phyloP scores from a whole-genome alignment of 2,888 invertebrate species.

The Tridacna gigas region DNA sequence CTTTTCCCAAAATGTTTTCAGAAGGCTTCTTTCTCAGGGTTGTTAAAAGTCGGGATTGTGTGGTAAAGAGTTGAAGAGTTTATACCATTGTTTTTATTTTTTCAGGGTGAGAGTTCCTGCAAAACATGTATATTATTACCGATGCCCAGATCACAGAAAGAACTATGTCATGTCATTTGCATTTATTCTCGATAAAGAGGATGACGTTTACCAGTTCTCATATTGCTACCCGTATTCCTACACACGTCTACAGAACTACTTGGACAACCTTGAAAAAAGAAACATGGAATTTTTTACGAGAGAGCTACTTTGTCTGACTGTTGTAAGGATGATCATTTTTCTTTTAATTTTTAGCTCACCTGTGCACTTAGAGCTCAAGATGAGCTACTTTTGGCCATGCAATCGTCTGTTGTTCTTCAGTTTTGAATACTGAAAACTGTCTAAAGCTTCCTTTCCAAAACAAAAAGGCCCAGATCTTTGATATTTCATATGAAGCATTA shows the following conservation, averaged over 20 bases:
- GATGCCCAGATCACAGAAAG: conserved; percentile 92
- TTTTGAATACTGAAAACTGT: no score
- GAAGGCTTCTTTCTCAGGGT: not conserved
- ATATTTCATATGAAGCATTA: no score
- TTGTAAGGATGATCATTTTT: conserved; percentile 75
- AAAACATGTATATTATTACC: conserved; percentile 95
- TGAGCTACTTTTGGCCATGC: not conserved
- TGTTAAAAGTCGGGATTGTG: not conserved
- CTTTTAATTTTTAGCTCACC: not conserved
- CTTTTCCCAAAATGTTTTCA: no score
- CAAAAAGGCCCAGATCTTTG: no score
- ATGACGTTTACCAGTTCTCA: conserved; percentile 97
- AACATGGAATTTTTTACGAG: conserved; percentile 88
- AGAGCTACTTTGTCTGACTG: conserved; percentile 86
- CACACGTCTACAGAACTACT: conserved; percentile 93
- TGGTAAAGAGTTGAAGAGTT: not conserved
- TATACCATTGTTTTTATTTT: not conserved
- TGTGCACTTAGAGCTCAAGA: not conserved
- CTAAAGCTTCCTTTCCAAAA: no score
- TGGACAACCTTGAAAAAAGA: conserved; percentile 90
- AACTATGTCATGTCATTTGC: conserved; percentile 97
- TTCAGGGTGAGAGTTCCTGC: conserved; percentile 86
- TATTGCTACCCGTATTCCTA: conserved; percentile 98
- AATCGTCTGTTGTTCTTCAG: no score
- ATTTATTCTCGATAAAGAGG: conserved; percentile 97